These are phyloP conservation scores for Montipora efflorescens DNA, from an alignment of 64 coral and sea anemone species.

Conservation along the genomic window DNA sequence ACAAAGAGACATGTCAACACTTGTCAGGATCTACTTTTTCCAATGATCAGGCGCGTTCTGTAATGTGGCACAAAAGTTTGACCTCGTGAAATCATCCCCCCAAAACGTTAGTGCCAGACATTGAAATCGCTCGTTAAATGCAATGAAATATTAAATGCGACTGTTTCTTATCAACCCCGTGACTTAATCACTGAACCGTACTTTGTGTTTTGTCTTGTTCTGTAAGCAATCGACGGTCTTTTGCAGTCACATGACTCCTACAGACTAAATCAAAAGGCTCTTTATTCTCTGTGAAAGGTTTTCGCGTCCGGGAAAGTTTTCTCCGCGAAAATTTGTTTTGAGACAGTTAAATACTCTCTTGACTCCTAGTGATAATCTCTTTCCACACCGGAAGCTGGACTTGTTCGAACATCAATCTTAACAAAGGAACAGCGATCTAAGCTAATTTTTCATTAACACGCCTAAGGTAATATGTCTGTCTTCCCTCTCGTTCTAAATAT, in stretches of 20 bases:
- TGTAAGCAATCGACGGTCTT: not conserved
- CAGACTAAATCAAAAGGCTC: conserved; percentile 1
- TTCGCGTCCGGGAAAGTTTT: conserved; percentile 19
- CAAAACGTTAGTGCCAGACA: not conserved
- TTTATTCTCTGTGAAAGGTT: conserved; percentile 11
- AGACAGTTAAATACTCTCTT: conserved; percentile 35
- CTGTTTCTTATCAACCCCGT: not conserved
- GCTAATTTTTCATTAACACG: conserved; percentile 93
- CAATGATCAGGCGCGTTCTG: conserved; percentile 59
- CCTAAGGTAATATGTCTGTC: conserved; percentile 31
- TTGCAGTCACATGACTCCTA: conserved; percentile 24
- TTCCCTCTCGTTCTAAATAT: conserved; percentile 41
- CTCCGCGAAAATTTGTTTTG: conserved; percentile 34
- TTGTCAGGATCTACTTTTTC: conserved; percentile 64
- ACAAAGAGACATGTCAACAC: conserved; percentile 78
- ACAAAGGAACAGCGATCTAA: conserved; percentile 91
- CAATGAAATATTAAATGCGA: not conserved
- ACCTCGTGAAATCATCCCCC: conserved; percentile 2
- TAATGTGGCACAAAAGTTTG: conserved; percentile 25
- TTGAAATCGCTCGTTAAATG: not conserved
- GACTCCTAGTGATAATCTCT: conserved; percentile 63
- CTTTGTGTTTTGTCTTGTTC: conserved; percentile 29
- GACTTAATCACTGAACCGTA: not conserved
- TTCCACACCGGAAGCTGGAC: conserved; percentile 92
- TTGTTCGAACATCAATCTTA: conserved; percentile 95